Evolutionary conservation across 2,797 vertebrate species (phyloP), one percentile per base, ranked within the genome.

Genomic region (Pseudocheirus occidentalis): DNA sequence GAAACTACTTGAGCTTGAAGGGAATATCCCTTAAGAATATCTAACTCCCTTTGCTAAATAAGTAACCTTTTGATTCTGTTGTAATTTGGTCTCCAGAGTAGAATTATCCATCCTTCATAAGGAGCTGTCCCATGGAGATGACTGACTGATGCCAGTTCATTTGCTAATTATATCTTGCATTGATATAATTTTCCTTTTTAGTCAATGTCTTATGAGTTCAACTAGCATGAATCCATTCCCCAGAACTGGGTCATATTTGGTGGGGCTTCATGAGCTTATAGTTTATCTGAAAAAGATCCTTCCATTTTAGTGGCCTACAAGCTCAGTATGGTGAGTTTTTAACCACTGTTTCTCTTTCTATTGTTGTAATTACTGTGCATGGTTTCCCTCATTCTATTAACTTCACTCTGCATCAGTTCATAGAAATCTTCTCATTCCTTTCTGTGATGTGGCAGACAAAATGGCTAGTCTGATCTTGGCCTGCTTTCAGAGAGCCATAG

Each of bases 11-110:
- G 29, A 58, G 50, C 92, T n/a, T 94, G 24, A 18, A 90, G 5
- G 91, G 93, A 87, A 81, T 29, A 73, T 31, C n/a, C 24, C 34
- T 50, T 24, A 92, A 95, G 46, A 55, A 91, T 91, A 90, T 29
- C 50, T 92, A 34, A 93, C 10, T 92, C 1, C 18, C 28, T 66
- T 91, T 87, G 16, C 55, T 91, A 12, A 94, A 21, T 46, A 40
- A 89, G 34, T 46, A 95, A 40, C 3, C 87, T 50, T 27, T 16
- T 54, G 31, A 56, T 9, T 28, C 73, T 87, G 40, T 87, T 93
- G 28, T 24, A 52, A 81, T 92, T 53, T 55, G 21, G 81, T 94
- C 66, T 59, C 4, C 13, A 90, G 56, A 4, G 18, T 52, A 27
- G 16, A 87, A 56, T 94, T 92, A 50, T 90, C 73, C 73, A 87